Evolutionary conservation across 2,113 vertebrate species (phyloP), one percentile per base, ranked within the genome.

Genomic region (Rhea pennata): DNA sequence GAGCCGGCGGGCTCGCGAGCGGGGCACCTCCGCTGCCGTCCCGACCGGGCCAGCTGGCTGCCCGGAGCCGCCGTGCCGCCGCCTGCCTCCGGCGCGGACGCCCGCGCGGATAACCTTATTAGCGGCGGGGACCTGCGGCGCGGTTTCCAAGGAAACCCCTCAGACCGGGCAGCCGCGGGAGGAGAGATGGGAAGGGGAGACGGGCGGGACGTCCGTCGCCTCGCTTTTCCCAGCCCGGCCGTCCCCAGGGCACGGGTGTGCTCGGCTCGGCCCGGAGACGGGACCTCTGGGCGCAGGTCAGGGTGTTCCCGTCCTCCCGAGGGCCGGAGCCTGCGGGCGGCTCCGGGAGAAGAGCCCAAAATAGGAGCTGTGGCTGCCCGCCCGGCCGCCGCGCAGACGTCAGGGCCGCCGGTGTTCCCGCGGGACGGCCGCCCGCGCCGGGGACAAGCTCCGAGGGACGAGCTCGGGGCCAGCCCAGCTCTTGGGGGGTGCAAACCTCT

Each of bases 121-220:
- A 83, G 85, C 90, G 88, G 93, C 95, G 86, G 94, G 94, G 95
- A 94, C 95, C 96, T 87, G 10, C 44, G 93, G 84, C 17, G 40
- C 88, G 1, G 96, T 97, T 97, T 93, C 96, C 96, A 97, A 95
- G 96, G 96, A 92, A 97, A 97, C 96, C 92, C 81, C 27, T 14
- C 4, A 51, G 91, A 88, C 36, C 36, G 36, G 36, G 5, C 42
- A 76, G 92, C 90, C 93, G 66, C 92, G 53, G 44, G 58, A 90
- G 71, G 56, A 88, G 73, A 59, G 73, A 50, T 23, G 73, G 20
- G 72, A 90, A 72, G 39, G 26, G 84, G 39, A 65, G 58, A 72
- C 48, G 48, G n/a, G 62, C 50, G 12, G 90, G 71, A 92, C 82
- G 62, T 93, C 83, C 67, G 79, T 94, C 44, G 31, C 65, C 15